Conservation (phyloP, 2,888 invertebrate species). For the Phaedon cochleariae region DNA sequence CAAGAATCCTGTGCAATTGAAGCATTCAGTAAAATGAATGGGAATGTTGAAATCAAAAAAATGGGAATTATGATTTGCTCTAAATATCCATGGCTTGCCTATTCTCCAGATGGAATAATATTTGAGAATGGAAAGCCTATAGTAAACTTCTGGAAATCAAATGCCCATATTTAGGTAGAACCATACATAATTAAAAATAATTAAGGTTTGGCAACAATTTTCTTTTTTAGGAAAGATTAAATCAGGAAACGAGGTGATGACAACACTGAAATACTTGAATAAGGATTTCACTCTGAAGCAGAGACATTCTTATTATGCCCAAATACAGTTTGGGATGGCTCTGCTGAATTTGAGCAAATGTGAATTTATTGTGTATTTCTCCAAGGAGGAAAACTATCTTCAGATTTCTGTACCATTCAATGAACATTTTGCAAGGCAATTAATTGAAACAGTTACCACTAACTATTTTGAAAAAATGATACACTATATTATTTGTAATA, state of each 20-base stretch:
- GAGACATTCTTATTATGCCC: conserved; percentile 21
- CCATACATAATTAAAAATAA: background rate
- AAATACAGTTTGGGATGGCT: conserved; percentile 25
- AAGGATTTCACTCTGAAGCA: conserved; percentile 6
- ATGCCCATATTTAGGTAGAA: conserved; percentile 22
- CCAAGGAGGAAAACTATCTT: background rate
- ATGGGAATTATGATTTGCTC: conserved; percentile 18
- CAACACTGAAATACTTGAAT: background rate
- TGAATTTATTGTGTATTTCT: conserved; percentile 12
- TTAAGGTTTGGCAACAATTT: too few species aligned
- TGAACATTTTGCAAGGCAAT: conserved; percentile 12
- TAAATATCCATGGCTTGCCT: conserved; percentile 24
- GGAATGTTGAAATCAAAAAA: background rate
- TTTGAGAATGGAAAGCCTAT: conserved; percentile 25
- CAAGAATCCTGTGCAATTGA: background rate
- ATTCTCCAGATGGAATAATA: conserved; percentile 25
- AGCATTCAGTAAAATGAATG: background rate
- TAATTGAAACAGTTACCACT: conserved; percentile 4
- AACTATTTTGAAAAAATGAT: conserved; percentile 22
- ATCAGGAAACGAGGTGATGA: background rate
- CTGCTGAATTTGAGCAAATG: conserved; percentile 12
- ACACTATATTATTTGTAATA: background rate
- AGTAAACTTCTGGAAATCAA: conserved; percentile 24
- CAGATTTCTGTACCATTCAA: conserved; percentile 18
- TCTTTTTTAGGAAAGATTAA: conserved; percentile 11